Evolutionary conservation across 2,113 vertebrate species (phyloP).

Genomic region (Rhagologus leucostigma): DNA sequence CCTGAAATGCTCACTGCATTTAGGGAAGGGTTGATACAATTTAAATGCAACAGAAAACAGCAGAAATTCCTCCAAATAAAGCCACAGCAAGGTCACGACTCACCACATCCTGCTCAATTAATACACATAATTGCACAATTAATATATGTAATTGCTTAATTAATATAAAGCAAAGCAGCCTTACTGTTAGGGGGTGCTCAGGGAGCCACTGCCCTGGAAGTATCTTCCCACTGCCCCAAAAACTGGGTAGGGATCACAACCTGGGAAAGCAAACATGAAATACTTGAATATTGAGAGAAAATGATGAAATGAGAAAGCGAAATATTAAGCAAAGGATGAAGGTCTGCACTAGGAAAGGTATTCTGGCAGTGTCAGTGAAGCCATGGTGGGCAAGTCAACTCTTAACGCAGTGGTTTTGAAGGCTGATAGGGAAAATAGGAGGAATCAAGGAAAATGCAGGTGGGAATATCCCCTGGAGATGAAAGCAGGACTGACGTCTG

Average conservation of each 20-base stretch:
- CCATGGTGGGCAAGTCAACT: accelerated
- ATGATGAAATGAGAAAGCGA: not conserved
- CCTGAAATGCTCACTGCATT: not conserved
- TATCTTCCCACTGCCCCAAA: not conserved
- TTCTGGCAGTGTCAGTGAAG: accelerated
- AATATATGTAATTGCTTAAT: not conserved
- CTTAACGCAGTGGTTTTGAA: not conserved
- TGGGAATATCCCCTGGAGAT: not conserved
- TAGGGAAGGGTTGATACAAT: not conserved
- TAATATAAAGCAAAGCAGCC: not conserved
- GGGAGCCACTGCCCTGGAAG: conserved; percentile 33
- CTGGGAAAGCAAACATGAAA: not conserved
- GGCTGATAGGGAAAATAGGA: not conserved
- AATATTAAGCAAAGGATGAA: not conserved
- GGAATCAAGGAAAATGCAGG: not conserved
- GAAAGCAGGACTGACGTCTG: not conserved
- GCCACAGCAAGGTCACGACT: not conserved
- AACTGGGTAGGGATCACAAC: not conserved
- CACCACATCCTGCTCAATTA: not conserved
- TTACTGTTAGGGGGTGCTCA: conserved; percentile 61
- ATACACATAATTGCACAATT: not conserved
- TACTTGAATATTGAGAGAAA: not conserved
- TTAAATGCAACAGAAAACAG: not conserved
- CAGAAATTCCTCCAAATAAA: not conserved
- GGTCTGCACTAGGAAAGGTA: not conserved